These are phyloP conservation scores for Gallinago paraguaiae DNA, from an alignment of 2,113 vertebrate species.

Conservation along the genomic window DNA sequence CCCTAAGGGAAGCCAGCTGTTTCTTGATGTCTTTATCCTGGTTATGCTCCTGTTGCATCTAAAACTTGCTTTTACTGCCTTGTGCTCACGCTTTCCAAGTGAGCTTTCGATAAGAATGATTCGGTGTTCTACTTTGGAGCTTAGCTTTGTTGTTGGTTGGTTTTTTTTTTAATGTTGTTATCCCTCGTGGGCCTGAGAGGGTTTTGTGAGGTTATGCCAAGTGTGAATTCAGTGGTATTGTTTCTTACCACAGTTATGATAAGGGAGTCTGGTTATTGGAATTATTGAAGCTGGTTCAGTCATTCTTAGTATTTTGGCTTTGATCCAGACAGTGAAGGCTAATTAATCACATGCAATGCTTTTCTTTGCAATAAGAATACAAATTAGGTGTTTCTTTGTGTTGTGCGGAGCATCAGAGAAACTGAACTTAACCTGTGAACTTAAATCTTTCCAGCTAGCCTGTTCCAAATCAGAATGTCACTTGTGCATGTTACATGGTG, in stretches of 20 bases:
- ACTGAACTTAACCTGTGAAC: conserved; percentile 49
- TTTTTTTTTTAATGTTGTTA: not conserved
- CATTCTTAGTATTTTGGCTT: not conserved
- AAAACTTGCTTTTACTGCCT: not conserved
- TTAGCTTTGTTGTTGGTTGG: not conserved
- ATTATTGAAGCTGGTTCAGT: not conserved
- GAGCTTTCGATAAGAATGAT: not conserved
- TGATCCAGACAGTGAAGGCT: not conserved
- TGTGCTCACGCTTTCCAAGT: not conserved
- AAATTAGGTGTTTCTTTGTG: not conserved
- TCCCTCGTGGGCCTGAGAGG: not conserved
- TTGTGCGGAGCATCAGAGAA: conserved; percentile 17
- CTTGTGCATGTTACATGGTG: conserved; percentile 48
- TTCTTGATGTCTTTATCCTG: not conserved
- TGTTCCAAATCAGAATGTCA: conserved; percentile 42
- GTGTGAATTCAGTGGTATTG: not conserved
- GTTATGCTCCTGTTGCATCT: not conserved
- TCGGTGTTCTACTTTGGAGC: fast-evolving
- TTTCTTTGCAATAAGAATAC: not conserved
- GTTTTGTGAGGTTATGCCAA: not conserved
- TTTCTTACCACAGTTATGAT: not conserved
- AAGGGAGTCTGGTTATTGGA: not conserved
- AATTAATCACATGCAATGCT: not conserved
- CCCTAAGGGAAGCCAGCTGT: not conserved
- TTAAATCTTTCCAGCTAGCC: conserved; percentile 57